phyloP scores from a whole-genome alignment of 2,797 vertebrate genomes.

The Artibeus jamaicensis region DNA sequence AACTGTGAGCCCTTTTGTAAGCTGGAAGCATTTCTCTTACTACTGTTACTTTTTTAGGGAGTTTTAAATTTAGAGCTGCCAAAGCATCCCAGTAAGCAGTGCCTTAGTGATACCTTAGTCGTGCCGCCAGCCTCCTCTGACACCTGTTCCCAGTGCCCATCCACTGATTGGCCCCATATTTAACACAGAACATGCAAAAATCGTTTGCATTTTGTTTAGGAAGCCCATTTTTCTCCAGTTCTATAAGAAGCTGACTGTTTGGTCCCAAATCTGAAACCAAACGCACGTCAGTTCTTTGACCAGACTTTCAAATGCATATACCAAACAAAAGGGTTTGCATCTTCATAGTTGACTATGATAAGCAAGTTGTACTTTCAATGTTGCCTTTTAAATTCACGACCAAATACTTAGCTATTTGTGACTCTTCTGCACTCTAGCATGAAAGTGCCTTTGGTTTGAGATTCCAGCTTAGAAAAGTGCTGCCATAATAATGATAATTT shows the following conservation, averaged over 20 bases:
- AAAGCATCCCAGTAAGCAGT: constrained; percentile 98
- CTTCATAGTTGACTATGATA: constrained; percentile 79
- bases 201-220: background rate
- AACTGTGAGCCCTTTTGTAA: constrained; percentile 95
- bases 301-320: constrained; percentile 77
- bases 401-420: constrained; percentile 88
- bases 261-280: constrained; percentile 70
- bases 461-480: constrained; percentile 95
- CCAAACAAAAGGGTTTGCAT: constrained; percentile 83
- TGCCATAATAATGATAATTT: constrained; percentile 88
- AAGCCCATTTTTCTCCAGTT: constrained; percentile 72
- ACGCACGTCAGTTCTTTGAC: constrained; percentile 72
- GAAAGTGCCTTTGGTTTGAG: constrained; percentile 98
- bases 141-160: constrained; percentile 68
- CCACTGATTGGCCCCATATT: constrained; percentile 79
- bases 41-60: constrained; percentile 88
- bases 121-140: constrained; percentile 81
- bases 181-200: constrained; percentile 36
- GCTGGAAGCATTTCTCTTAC: constrained; percentile 88
- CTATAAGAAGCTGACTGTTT: constrained; percentile 72
- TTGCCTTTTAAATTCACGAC: constrained; percentile 87
- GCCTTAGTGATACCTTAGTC: constrained; percentile 92
- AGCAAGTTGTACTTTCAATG: constrained; percentile 83
- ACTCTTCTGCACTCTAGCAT: constrained; percentile 94
- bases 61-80: constrained; percentile 94